These are phyloP conservation scores for Lytechinus variegatus DNA, from an alignment of 35 echinoderm and acorn worm genomes.

Conservation along the genomic window DNA sequence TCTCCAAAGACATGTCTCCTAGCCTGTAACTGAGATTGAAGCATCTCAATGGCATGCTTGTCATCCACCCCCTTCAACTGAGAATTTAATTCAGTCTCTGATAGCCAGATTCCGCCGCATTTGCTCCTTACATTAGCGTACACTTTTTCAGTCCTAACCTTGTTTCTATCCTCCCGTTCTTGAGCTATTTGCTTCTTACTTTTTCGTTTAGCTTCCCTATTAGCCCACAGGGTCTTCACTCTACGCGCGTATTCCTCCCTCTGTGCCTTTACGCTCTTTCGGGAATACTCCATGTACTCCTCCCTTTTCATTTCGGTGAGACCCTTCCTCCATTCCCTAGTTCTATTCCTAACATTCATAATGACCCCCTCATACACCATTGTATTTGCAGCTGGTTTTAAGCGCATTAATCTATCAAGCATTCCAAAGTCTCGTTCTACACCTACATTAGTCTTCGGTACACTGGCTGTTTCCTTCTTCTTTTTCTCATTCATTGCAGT, in stretches of 20 bases:
- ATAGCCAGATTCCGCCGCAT: conserved; percentile 17
- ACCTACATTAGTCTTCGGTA: conserved; percentile 4
- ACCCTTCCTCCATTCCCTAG: conserved; percentile 47
- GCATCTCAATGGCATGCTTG: not conserved
- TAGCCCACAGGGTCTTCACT: not conserved
- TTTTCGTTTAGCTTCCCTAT: not conserved
- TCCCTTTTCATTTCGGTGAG: not conserved
- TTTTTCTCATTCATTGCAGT: conserved; percentile 31
- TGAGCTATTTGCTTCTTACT: not conserved
- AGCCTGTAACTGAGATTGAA: not conserved
- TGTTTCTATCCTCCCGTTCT: not conserved
- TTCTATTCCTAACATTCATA: conserved; percentile 49
- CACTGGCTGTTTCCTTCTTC: conserved; percentile 53
- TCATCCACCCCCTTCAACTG: not conserved
- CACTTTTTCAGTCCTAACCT: conserved; percentile 2
- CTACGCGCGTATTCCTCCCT: not conserved
- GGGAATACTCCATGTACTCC: conserved; percentile 22
- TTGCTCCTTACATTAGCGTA: not conserved
- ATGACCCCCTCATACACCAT: not conserved
- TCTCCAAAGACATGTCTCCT: conserved; percentile 21
- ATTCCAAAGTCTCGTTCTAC: too few relatives aligned
- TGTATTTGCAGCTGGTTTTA: too few relatives aligned
- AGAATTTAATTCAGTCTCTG: conserved; percentile 4
- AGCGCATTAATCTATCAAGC: too few relatives aligned
- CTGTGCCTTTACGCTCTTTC: not conserved